A percentile compares a stretch with the other conserved stretches of the same genome.
phyloP scores from a whole-genome alignment of 2,888 invertebrate genomes.

The Tetheella fluctuosa region DNA sequence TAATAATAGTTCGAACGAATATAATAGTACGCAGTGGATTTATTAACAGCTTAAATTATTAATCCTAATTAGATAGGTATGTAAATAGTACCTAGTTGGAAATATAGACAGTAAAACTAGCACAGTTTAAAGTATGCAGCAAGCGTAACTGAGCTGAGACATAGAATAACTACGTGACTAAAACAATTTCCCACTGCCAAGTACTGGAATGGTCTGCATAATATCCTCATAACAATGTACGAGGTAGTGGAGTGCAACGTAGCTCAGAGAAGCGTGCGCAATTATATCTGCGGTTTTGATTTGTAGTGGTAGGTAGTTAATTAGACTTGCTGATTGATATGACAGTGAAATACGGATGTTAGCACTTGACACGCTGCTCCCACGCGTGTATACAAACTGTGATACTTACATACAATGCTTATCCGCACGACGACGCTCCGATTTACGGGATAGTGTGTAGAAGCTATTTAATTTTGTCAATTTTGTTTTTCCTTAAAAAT shows the following conservation, averaged over 20 bases:
- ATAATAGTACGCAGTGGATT: too few species aligned
- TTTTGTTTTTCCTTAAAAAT: too few species aligned
- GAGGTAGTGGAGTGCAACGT: neutral
- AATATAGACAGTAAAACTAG: neutral
- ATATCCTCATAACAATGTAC: neutral
- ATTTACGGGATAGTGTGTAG: too few species aligned
- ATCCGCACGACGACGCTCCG: too few species aligned
- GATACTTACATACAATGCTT: too few species aligned
- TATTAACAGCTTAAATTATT: too few species aligned
- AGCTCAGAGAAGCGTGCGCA: neutral
- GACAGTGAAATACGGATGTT: too few species aligned
- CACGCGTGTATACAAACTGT: too few species aligned
- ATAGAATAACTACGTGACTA: slow-evolving; percentile 3
- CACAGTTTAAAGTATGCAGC: neutral
- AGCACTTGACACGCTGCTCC: too few species aligned
- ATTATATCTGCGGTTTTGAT: neutral
- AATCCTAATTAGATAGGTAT: neutral
- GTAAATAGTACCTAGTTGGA: neutral
- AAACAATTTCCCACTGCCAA: slow-evolving; percentile 2
- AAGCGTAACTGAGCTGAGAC: slow-evolving; percentile 1
- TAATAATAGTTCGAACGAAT: too few species aligned
- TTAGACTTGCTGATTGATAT: too few species aligned
- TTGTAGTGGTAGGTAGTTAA: neutral
- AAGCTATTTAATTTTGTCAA: too few species aligned
- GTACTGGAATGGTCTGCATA: slow-evolving; percentile 1